Evolutionary conservation across 2,888 invertebrate species (phyloP).

Genomic region (Syritta pipiens): DNA sequence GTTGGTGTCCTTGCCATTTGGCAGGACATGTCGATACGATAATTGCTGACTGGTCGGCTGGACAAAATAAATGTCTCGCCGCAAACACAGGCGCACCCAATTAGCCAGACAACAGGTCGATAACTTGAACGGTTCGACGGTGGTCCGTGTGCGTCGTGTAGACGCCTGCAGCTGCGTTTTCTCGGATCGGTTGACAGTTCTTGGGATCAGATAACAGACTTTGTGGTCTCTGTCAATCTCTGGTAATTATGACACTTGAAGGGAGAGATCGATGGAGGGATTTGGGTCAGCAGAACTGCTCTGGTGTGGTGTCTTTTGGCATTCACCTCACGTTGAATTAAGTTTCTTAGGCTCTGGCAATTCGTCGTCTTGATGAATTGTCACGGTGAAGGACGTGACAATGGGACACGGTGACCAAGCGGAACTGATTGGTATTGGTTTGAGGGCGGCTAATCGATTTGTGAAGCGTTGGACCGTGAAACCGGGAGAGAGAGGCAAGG

Average conservation of each 20-base stretch:
- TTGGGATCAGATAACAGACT: conserved; percentile 27
- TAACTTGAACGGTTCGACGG: conserved; percentile 17
- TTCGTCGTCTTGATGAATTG: not conserved
- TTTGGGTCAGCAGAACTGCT: conserved; percentile 11
- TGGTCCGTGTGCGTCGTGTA: conserved; percentile 7
- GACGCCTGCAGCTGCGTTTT: not conserved
- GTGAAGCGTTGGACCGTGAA: no score
- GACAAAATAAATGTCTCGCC: conserved; percentile 27
- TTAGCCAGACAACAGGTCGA: conserved; percentile 50
- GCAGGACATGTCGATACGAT: not conserved
- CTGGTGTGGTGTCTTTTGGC: not conserved
- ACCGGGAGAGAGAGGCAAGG: no score
- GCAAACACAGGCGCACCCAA: conserved; percentile 13
- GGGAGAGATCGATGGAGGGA: not conserved
- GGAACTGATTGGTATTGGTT: not conserved
- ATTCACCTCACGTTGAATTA: conserved; percentile 15
- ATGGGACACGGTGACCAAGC: not conserved
- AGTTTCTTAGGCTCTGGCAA: not conserved
- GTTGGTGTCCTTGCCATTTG: conserved; percentile 27
- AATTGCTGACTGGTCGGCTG: conserved; percentile 24
- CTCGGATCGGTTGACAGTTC: not conserved
- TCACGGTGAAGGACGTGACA: conserved; percentile 11
- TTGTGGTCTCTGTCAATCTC: conserved; percentile 10
- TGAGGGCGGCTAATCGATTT: no score
- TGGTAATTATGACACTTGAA: conserved; percentile 40